Base-by-base conservation (phyloP, 2,113 vertebrate genomes). In the Eclectus roratus region DNA sequence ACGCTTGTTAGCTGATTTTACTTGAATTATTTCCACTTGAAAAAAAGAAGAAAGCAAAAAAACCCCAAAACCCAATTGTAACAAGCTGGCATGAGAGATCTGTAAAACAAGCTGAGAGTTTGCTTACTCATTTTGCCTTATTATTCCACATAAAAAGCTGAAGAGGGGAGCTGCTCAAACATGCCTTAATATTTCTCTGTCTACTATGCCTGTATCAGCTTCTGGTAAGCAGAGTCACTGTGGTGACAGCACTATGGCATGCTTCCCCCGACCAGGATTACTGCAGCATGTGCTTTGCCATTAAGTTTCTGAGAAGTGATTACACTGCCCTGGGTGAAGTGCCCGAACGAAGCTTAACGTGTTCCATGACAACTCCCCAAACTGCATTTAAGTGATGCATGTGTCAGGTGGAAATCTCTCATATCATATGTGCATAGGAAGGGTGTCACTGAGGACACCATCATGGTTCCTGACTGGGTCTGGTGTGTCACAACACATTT, bases 201-300 rank as follows among this genome's bases (percentile, higher is more conserved):
- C 35, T 69, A 2, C 68, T 24, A 3, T 19, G 46, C n/a, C 53
- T 5, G 1, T 11, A 56, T 6, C 50, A 70, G 81, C 53, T 29
- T 37, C 72, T 66, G 80, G 37, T n/a, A 63, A 84, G 35, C 39
- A 37, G 31, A 41, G 39, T 11, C 21, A 25, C 27, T 25, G 61
- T 35, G 68, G 18, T 19, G 24, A 18, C 12, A 60, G 35, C 0
- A 0, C 27, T 11, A 9, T 9, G 21, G 44, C 46, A 5, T 2
- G 7, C 44, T 27, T 60, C 50, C 65, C n/a, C 29, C 21, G 5
- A 29, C 66, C 83, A 66, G 50, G 17, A 66, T 33, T 55, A 44
- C 72, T 82, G 50, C 41, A 82, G 81, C 13, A 24, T 8, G 12
- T 17, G 7, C 9, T 90, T 69, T 76, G 55, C 64, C 60, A 14